These are phyloP conservation scores for Fregetta grallaria DNA, from an alignment of 2,113 vertebrate species.

Conservation along the genomic window DNA sequence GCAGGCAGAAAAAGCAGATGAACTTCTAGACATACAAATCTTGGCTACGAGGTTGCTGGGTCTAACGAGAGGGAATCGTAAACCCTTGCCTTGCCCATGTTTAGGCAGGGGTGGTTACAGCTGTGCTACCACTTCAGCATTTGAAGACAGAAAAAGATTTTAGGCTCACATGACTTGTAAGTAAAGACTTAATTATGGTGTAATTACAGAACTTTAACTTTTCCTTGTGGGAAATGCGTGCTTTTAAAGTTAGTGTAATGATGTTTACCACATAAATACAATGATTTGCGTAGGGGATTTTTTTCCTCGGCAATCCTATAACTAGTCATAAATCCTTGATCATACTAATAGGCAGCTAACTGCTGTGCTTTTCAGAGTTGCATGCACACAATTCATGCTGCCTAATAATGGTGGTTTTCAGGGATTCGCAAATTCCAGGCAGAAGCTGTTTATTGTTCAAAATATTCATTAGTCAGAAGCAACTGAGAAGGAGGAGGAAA, in stretches of 20 bases:
- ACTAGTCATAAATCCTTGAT: not conserved
- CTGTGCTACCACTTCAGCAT: not conserved
- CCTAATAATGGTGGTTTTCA: not conserved
- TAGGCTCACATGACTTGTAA: not conserved
- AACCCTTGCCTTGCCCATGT: not conserved
- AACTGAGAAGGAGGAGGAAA: not conserved
- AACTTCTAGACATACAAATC: not conserved
- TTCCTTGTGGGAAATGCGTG: not conserved
- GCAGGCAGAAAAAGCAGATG: not conserved
- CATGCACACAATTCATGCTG: not conserved
- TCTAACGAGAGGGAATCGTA: not conserved
- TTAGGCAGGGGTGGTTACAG: not conserved
- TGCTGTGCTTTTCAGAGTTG: constrained; percentile 33
- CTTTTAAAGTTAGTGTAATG: constrained; percentile 34
- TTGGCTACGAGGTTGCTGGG: not conserved
- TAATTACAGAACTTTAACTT: constrained; percentile 53
- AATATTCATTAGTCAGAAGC: constrained; percentile 29
- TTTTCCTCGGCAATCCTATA: not conserved
- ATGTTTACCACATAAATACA: constrained; percentile 52
- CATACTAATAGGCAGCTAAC: not conserved
- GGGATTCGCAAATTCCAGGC: not conserved
- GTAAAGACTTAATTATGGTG: constrained; percentile 19
- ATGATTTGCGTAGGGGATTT: constrained; percentile 35
- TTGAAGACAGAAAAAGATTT: not conserved
- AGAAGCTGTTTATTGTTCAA: constrained; percentile 34